These are phyloP conservation scores for Stenopsyche tienmushanensis DNA, from an alignment of 1,140 invertebrate genomes.

Conservation along the genomic window DNA sequence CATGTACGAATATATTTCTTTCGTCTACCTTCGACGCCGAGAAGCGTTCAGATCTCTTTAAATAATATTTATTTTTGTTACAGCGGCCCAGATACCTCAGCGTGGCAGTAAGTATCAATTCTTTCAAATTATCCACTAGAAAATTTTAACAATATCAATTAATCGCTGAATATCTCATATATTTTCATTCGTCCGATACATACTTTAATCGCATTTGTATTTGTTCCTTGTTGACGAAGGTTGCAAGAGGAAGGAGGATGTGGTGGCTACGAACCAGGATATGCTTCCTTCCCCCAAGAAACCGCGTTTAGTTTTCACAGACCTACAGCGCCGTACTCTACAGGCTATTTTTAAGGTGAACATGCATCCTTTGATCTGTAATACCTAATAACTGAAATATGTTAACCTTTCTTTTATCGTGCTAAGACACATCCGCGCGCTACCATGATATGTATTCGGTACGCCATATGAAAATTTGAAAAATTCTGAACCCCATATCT, in stretches of 20 bases:
- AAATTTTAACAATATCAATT: neutral
- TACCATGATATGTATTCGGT: too few species aligned
- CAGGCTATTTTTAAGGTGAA: constrained; percentile 98
- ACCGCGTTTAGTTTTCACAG: constrained; percentile 99
- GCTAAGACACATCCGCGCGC: too few species aligned
- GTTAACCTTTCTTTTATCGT: too few species aligned
- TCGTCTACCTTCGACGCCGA: neutral
- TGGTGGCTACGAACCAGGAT: constrained; percentile 68
- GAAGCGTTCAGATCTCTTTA: neutral
- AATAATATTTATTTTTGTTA: constrained; percentile 68
- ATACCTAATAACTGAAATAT: too few species aligned
- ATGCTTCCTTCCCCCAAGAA: constrained; percentile 93
- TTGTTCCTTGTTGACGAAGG: constrained; percentile 56
- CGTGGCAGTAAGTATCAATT: constrained; percentile 73
- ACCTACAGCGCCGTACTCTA: constrained; percentile 98
- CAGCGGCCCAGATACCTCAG: constrained; percentile 87
- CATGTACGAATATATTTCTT: too few species aligned
- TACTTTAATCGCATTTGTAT: constrained; percentile 25
- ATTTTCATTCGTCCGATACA: neutral
- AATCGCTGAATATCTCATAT: neutral
- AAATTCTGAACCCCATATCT: too few species aligned
- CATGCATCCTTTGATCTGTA: constrained; percentile 6
- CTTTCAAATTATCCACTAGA: neutral
- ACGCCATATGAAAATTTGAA: too few species aligned
- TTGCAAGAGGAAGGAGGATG: constrained; percentile 98